Conservation (phyloP, 1,140 invertebrate genomes). For the Acromyrmex echinatior region DNA sequence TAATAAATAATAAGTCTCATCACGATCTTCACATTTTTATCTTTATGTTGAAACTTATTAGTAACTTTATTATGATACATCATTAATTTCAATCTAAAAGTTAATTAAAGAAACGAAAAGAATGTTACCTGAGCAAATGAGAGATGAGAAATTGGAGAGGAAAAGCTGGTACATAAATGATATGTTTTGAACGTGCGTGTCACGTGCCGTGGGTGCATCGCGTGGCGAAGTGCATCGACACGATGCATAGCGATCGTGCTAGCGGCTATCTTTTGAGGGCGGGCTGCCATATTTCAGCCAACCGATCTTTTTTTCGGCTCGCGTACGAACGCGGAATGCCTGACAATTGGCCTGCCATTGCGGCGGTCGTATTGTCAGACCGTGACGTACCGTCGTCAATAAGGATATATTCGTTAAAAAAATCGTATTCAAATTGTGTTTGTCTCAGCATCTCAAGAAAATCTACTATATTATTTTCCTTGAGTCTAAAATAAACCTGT, state of each 20-base stretch:
- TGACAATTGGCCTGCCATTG: conserved; percentile 56
- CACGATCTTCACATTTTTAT: background rate
- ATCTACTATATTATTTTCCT: background rate
- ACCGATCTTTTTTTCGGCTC: conserved; percentile 66
- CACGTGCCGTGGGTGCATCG: conserved; percentile 65
- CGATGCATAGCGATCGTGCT: conserved; percentile 63
- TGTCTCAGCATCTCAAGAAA: background rate
- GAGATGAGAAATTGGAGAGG: background rate
- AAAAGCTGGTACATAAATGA: background rate
- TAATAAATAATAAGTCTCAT: background rate
- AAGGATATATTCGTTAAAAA: conserved; percentile 63
- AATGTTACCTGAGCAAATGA: background rate
- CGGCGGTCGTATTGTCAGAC: conserved; percentile 34
- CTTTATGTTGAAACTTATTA: background rate
- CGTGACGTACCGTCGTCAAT: conserved; percentile 21
- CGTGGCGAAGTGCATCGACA: conserved; percentile 60
- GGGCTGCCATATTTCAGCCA: conserved; percentile 73
- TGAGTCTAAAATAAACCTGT: background rate
- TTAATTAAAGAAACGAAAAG: background rate
- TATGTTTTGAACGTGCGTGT: conserved; percentile 66
- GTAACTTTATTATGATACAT: background rate
- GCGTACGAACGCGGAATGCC: conserved; percentile 69
- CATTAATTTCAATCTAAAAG: background rate
- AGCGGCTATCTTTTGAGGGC: conserved; percentile 75
- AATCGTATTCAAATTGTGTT: conserved; percentile 56